Evolutionary conservation across 23 tunicate species (phyloP), one percentile per base, ranked within the genome.

Genomic region (Ascidia mentula): DNA sequence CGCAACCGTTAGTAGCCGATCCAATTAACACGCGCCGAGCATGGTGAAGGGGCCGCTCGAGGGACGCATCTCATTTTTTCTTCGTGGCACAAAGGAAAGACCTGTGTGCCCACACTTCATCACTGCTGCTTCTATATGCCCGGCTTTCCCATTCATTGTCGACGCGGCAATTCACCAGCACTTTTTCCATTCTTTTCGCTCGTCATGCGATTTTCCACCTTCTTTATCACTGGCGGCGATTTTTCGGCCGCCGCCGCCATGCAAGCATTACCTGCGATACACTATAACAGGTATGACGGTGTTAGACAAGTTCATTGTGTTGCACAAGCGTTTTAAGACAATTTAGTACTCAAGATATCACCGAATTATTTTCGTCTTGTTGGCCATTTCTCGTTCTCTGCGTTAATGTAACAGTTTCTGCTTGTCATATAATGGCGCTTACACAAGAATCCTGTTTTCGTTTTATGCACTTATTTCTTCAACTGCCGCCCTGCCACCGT

Each of bases 391-490:
- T 53, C 13, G 65, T 28, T 28, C 24, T 53, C 24, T 28, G 65
- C 24, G 24, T 28, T 53, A 53, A 26, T 28, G 65, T 53, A 53
- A 53, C 65, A 53, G 22, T 53, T 53, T 53, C 65, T 53, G 65
- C 65, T 53, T 5, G 65, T 53, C 65, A 53, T 53, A 20, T 20
- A 53, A 53, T 53, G 65, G 65, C 65, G 65, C 24, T 26, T 28
- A 53, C 65, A 53, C 13, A 53, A 20, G 65, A 20, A 20, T 53
- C 65, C 22, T 26, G 22, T 53, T 53, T 3, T 20, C 65, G 22
- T 53, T 53, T 53, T 53, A 5, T 28, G 65, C 65, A 53, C 65
- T 53, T 53, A 53, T 53, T 53, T 53, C 65, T 53, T 53, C 65
- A 53, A 42, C 22, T 5, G 28, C 28, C 24, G 65, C 24, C 24